These are phyloP conservation scores for Nipponacmea schrenckii DNA, from an alignment of 2,888 invertebrate genomes.

Conservation along the genomic window DNA sequence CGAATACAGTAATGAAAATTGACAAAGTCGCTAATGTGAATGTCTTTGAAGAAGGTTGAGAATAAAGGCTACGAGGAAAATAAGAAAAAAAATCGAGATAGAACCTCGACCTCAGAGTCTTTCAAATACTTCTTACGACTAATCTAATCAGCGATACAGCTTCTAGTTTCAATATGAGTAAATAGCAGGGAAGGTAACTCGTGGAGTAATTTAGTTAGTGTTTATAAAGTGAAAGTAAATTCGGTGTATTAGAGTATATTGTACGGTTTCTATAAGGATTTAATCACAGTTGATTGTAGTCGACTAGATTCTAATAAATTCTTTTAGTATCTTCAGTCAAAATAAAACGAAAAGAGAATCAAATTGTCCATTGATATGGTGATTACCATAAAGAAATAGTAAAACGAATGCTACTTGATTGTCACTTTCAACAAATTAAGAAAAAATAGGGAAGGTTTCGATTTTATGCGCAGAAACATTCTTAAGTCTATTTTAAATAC, in stretches of 20 bases:
- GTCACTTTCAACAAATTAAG: neutral
- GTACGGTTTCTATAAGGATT: neutral
- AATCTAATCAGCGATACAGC: neutral
- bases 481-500: too few species aligned
- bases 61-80: neutral
- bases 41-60: slow-evolving; percentile 37
- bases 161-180: neutral
- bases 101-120: neutral
- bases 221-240: neutral
- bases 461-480: neutral
- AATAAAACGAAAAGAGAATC: slow-evolving; percentile 42
- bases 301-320: slow-evolving; percentile 52
- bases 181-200: neutral
- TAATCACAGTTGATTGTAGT: neutral
- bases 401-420: neutral
- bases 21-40: slow-evolving; percentile 56
- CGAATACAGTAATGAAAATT: slow-evolving; percentile 44
- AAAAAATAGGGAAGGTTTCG: neutral
- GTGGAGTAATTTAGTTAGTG: neutral
- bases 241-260: neutral
- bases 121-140: slow-evolving; percentile 2
- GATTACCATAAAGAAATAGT: neutral
- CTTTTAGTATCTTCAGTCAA: slow-evolving; percentile 54
- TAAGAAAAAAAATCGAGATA: neutral
- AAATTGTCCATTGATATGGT: slow-evolving; percentile 37